Evolutionary conservation across 2,797 vertebrate genomes (phyloP).

Genomic region (Enteromius viviparus): DNA sequence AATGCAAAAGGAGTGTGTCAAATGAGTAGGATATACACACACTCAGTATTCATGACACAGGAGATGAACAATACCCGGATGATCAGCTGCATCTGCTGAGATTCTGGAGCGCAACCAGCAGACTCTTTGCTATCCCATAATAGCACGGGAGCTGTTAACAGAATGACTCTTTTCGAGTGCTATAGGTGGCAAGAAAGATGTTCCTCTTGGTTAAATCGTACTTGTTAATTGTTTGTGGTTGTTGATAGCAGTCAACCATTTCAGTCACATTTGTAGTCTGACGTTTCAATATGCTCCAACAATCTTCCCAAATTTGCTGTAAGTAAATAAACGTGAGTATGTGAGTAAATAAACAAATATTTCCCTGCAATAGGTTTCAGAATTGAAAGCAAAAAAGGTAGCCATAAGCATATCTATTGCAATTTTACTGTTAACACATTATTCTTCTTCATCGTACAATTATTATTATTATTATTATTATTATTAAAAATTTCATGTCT

Average conservation of each 20-base stretch:
- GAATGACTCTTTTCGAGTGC: not conserved
- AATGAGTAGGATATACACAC: not conserved
- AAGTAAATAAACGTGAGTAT: no score
- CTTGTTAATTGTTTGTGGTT: not conserved
- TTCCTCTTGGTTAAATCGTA: not conserved
- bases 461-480: not conserved
- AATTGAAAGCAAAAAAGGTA: not conserved
- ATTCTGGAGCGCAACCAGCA: conserved; percentile 29
- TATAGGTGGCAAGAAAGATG: not conserved
- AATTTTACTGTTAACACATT: not conserved
- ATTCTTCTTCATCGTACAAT: no score
- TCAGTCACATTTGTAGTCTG: not conserved
- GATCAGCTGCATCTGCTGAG: conserved; percentile 22
- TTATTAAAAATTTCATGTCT: not conserved
- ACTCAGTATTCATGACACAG: conserved; percentile 33
- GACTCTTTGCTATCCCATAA: conserved; percentile 3
- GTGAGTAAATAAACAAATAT: not conserved
- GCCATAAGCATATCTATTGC: not conserved
- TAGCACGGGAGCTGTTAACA: not conserved
- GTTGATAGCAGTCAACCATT: not conserved
- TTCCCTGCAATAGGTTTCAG: not conserved
- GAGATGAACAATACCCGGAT: conserved; percentile 24
- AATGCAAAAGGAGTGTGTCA: conserved; percentile 29
- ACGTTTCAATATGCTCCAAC: not conserved
- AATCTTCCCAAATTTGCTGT: not conserved